phyloP scores from a whole-genome alignment of 2,113 vertebrate genomes.

The Rhagologus leucostigma region DNA sequence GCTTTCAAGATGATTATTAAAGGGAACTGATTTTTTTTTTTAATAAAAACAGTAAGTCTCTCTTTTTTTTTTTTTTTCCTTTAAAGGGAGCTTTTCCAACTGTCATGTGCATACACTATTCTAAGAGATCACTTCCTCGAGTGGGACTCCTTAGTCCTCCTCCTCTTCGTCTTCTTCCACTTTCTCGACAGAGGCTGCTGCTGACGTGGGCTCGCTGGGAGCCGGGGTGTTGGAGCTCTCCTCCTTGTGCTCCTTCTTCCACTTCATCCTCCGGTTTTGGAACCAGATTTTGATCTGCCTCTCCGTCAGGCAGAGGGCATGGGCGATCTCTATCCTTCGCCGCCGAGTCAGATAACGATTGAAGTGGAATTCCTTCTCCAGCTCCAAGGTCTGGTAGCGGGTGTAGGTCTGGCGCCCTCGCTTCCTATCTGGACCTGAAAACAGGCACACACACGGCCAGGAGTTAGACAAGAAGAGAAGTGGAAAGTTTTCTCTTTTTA shows the following conservation, averaged over 20 bases:
- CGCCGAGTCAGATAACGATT: slow-evolving; percentile 89
- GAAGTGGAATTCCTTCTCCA: slow-evolving; percentile 94
- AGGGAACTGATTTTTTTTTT: neutral
- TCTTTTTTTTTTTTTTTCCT: neutral
- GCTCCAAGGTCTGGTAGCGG: slow-evolving; percentile 88
- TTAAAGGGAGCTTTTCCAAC: slow-evolving; percentile 64
- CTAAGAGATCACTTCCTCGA: slow-evolving; percentile 23
- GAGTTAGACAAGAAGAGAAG: neutral
- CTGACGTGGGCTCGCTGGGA: slow-evolving; percentile 59
- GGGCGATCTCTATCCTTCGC: slow-evolving; percentile 85
- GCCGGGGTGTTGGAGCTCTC: slow-evolving; percentile 58
- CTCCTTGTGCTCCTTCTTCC: slow-evolving; percentile 89
- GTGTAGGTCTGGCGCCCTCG: slow-evolving; percentile 90
- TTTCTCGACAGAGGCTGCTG: slow-evolving; percentile 62
- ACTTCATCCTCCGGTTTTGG: slow-evolving; percentile 92
- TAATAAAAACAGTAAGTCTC: slow-evolving; percentile 11
- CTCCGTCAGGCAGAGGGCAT: slow-evolving; percentile 84
- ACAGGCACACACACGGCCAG: neutral
- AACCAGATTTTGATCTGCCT: slow-evolving; percentile 95
- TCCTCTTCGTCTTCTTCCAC: slow-evolving; percentile 71
- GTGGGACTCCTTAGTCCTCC: slow-evolving; percentile 59
- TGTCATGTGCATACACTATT: slow-evolving; percentile 62
- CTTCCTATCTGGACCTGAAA: slow-evolving; percentile 84
- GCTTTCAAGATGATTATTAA: slow-evolving; percentile 15
- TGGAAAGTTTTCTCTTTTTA: neutral